Conservation (phyloP, 2,113 vertebrate genomes). For the Sapayoa aenigma region DNA sequence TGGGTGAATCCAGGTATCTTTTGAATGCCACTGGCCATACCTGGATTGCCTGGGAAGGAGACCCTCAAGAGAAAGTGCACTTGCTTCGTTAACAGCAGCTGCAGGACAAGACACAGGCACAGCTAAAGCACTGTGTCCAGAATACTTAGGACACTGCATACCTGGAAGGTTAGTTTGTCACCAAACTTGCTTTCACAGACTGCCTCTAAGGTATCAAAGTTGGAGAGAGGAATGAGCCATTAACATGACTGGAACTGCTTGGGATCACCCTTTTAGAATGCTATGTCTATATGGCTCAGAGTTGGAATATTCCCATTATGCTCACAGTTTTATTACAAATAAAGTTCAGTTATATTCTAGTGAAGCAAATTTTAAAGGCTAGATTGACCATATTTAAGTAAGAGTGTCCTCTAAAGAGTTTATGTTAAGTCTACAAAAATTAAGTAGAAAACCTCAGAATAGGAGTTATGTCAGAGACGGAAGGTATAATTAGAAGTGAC, state of each 20-base stretch:
- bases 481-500: neutral
- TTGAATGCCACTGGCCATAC: neutral
- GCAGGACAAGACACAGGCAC: accelerated
- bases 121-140: neutral
- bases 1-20: neutral
- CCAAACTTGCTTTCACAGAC: neutral
- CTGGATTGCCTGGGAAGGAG: neutral
- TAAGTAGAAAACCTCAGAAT: neutral
- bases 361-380: neutral
- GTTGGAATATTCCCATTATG: accelerated
- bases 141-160: neutral
- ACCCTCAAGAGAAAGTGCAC: neutral
- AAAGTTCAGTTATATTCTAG: neutral
- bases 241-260: neutral
- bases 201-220: neutral
- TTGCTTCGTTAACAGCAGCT: neutral
- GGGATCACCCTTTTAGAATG: neutral
- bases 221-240: neutral
- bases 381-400: neutral
- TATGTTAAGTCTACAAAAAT: neutral
- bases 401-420: neutral
- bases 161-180: neutral
- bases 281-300: accelerated
- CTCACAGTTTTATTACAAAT: neutral
- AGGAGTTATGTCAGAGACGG: neutral